phyloP scores from a whole-genome alignment of 2,113 vertebrate species.

The Oryzias woworae region DNA sequence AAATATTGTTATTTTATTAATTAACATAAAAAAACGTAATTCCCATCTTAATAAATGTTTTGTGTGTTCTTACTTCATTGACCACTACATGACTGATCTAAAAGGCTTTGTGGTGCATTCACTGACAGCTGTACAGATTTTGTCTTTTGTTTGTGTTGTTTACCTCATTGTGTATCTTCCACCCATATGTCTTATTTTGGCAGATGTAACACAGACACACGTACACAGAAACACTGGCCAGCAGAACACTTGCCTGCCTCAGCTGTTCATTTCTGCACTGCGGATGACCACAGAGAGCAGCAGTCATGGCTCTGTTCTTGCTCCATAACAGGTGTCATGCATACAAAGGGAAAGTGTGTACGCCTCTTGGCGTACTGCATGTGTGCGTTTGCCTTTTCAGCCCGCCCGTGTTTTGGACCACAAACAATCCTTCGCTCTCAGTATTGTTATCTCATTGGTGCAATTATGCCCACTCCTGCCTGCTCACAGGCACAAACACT shows the following conservation, averaged over 20 bases:
- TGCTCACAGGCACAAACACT: conserved; percentile 29
- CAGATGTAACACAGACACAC: conserved; percentile 20
- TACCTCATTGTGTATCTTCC: conserved; percentile 4
- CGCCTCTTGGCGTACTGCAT: conserved; percentile 2
- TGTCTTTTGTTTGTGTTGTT: conserved; percentile 24
- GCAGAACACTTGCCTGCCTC: conserved; percentile 45
- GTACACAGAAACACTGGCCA: background rate
- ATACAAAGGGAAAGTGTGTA: conserved; percentile 59
- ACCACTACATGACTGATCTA: conserved; percentile 3
- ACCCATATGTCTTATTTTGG: conserved; percentile 37
- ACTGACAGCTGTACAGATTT: conserved; percentile 37
- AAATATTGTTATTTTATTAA: no score
- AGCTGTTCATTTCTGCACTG: conserved; percentile 48
- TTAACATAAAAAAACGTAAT: no score
- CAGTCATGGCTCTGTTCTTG: conserved; percentile 44
- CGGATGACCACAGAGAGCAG: conserved; percentile 45
- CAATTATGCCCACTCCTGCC: conserved; percentile 65
- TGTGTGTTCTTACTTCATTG: background rate
- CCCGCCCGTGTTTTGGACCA: conserved; percentile 55
- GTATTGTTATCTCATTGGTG: conserved; percentile 80
- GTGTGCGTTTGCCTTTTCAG: conserved; percentile 41
- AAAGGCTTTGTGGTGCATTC: conserved; percentile 13
- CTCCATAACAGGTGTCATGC: conserved; percentile 63
- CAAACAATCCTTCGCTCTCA: conserved; percentile 70
- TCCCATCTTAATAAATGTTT: no score